Conservation (phyloP, 92 coral and sea anemone species). For the Umimayanthus chanpuru region DNA sequence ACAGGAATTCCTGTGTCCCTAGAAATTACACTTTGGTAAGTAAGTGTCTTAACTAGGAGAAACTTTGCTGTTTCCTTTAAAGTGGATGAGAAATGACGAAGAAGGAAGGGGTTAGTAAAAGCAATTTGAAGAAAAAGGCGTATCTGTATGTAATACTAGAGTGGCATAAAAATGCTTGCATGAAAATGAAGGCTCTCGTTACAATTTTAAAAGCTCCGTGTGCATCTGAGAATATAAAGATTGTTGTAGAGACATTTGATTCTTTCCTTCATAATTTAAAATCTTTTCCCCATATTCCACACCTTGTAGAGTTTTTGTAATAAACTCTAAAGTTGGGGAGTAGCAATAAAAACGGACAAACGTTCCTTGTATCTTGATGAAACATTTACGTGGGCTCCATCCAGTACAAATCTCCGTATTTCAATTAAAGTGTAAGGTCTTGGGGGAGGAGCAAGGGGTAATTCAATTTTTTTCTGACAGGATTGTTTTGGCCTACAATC, state of each 20-base stretch:
- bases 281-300: neutral
- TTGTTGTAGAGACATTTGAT: conserved; percentile 5
- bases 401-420: too few relatives aligned
- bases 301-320: conserved; percentile 25
- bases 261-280: neutral
- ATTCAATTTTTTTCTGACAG: too few relatives aligned
- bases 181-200: neutral
- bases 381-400: neutral
- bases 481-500: too few relatives aligned
- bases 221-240: neutral
- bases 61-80: neutral
- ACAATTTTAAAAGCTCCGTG: conserved; percentile 7
- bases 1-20: too few relatives aligned
- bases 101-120: neutral
- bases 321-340: conserved; percentile 12
- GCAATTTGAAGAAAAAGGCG: neutral
- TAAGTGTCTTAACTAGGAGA: neutral
- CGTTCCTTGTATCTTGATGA: neutral
- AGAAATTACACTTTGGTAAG: too few relatives aligned
- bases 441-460: too few relatives aligned
- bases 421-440: too few relatives aligned
- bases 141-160: neutral
- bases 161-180: neutral
- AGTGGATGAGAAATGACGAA: too few relatives aligned
- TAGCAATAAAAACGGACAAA: conserved; percentile 8